Percentiles rank a stretch among this genome's conserved stretches.
Evolutionary conservation across 1,140 invertebrate species (phyloP).

Genomic region (Psix sp.): DNA sequence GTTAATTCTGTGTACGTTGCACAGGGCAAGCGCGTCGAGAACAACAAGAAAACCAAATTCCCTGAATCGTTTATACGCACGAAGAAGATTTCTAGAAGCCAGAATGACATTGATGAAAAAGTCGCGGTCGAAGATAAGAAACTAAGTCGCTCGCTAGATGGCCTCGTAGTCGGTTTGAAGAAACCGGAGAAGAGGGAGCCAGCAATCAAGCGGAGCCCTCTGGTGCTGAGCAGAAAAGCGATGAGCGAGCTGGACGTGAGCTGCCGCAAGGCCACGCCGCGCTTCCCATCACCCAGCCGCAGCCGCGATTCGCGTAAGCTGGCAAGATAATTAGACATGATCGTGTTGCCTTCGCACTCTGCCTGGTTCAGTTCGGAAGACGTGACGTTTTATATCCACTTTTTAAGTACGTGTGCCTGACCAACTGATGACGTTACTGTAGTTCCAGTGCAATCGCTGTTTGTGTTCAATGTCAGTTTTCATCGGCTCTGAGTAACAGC

Average conservation of each 20-base stretch:
- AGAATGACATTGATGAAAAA: slow-evolving; percentile 51
- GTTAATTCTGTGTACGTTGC: slow-evolving; percentile 48
- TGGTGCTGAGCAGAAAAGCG: slow-evolving; percentile 54
- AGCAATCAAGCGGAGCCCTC: slow-evolving; percentile 47
- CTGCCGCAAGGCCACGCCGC: slow-evolving; percentile 61
- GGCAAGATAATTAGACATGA: slow-evolving; percentile 68
- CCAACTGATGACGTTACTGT: slow-evolving; percentile 52
- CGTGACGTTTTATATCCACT: slow-evolving; percentile 62
- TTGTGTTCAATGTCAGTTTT: slow-evolving; percentile 12
- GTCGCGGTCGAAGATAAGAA: slow-evolving; percentile 27
- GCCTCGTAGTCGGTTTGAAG: slow-evolving; percentile 24
- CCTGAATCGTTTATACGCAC: slow-evolving; percentile 63
- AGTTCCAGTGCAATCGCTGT: slow-evolving; percentile 52
- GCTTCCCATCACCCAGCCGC: slow-evolving; percentile 46
- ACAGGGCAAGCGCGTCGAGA: slow-evolving; percentile 8
- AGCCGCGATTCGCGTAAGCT: slow-evolving; percentile 69
- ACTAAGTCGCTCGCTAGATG: slow-evolving; percentile 60
- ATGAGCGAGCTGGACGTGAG: slow-evolving; percentile 68
- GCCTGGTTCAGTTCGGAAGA: slow-evolving; percentile 69
- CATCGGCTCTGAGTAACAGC: slow-evolving; percentile 19
- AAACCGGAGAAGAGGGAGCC: slow-evolving; percentile 38
- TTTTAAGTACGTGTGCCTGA: slow-evolving; percentile 63
- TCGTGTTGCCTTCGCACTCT: slow-evolving; percentile 67
- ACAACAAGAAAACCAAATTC: slow-evolving; percentile 55
- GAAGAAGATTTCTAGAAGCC: slow-evolving; percentile 60